A percentile compares a stretch with the other conserved stretches of the same genome.
Conservation (phyloP, 2,113 vertebrate genomes). For the Pardalotus punctatus region DNA sequence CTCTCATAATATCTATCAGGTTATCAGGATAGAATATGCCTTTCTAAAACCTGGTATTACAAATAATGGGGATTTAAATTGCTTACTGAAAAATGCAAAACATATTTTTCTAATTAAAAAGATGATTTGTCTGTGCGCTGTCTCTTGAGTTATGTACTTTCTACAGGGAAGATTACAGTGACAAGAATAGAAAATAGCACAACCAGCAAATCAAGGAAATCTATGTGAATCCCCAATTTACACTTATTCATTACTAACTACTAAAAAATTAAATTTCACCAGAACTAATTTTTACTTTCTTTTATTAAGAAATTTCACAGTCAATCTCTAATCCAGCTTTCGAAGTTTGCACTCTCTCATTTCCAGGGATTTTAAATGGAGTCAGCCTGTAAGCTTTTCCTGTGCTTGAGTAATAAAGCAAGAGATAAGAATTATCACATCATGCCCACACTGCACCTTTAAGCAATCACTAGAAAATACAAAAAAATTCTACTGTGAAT, state of each 20-base stretch:
- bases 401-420: background rate
- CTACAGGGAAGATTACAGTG: background rate
- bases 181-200: background rate
- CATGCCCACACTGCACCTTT: background rate
- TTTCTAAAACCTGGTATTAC: background rate
- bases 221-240: background rate
- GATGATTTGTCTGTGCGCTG: background rate
- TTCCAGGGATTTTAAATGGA: background rate
- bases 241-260: background rate
- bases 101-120: background rate
- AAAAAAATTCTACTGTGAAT: background rate
- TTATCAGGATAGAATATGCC: background rate
- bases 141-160: background rate
- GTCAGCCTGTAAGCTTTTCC: background rate
- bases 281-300: background rate
- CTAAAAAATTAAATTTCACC: background rate
- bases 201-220: background rate
- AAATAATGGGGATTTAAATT: background rate
- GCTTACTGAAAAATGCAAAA: background rate
- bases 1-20: background rate
- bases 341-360: background rate
- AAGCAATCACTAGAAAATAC: background rate
- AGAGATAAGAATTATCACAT: background rate
- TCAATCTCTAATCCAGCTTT: background rate
- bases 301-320: background rate